Base-by-base conservation (phyloP, 2,797 vertebrate genomes). In the Mus spretus region DNA sequence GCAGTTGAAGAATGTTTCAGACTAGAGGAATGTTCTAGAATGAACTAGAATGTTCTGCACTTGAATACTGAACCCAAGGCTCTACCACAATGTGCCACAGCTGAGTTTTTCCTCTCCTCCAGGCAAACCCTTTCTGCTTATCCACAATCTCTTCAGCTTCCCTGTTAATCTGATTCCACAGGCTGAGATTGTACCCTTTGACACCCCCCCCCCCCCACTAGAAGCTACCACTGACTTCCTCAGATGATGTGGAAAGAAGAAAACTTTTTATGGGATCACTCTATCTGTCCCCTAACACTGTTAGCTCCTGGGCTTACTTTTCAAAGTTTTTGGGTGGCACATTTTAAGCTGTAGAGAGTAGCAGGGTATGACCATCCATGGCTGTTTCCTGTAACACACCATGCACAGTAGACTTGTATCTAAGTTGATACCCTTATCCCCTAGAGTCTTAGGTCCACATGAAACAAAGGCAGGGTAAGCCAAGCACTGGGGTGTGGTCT, bases 1-100 rank as follows among this genome's bases (percentile, higher is more conserved):
- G 63, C 3, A n/a, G 34, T 26, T 17, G 47, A 53, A 37, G 63
- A n/a, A n/a, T n/a, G 12, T n/a, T 53, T 47, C 22, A 3, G 31
- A 14, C 31, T 70, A 53, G 11, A 86, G 44, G 83, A 86, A 15
- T 37, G 44, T 26, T 70, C 83, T 86, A 70, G 63, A 86, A 70
- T 70, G 19, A 50, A 53, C 31, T 44, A 22, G 78, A 7, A 0
- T 6, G 83, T 55, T 20, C 0, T 93, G 6, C 19, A 7, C 47
- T 97, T 96, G 53, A 37, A 22, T 59, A 77, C 77, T 28, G n/a
- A 28, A 92, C 63, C 11, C 70, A 20, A 50, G 50, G 13, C 15
- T 63, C 31, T 6, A 28, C 34, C 10, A 2, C 20, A 9, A 2
- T 0, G 1, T 9, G n/a, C 13, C 74, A 78, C 47, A 26, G 44